phyloP scores from a whole-genome alignment of 2,113 vertebrate species.

The Phalacrocorax aristotelis region DNA sequence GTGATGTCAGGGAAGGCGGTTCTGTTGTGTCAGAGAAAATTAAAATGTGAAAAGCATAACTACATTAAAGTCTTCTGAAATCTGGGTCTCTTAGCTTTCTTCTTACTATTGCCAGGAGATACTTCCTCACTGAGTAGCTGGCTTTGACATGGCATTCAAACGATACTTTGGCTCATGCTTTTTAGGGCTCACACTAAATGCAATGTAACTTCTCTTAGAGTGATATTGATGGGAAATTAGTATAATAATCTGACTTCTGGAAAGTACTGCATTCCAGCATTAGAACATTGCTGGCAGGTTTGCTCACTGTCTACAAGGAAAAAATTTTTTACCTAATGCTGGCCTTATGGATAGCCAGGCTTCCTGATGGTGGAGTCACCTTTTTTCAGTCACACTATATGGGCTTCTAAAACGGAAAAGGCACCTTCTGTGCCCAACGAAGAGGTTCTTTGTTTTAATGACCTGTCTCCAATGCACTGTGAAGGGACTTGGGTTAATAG shows the following conservation, averaged over 20 bases:
- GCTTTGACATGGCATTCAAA: neutral
- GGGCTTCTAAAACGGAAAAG: neutral
- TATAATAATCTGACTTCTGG: neutral
- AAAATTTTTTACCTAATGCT: neutral
- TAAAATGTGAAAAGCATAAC: constrained; percentile 8
- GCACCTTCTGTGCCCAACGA: neutral
- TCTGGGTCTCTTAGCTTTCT: neutral
- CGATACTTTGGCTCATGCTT: neutral
- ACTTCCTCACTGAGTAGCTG: neutral
- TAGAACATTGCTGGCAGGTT: neutral
- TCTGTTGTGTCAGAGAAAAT: constrained; percentile 35
- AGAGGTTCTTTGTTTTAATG: neutral
- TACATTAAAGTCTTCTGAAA: neutral
- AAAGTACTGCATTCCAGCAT: neutral
- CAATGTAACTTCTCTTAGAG: neutral
- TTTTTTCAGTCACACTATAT: neutral
- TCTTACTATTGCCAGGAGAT: neutral
- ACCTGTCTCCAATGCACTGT: neutral
- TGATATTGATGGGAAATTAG: neutral
- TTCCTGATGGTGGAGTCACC: neutral
- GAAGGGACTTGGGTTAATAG: neutral
- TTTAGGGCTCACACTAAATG: neutral
- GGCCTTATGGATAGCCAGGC: neutral
- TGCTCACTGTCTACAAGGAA: neutral
- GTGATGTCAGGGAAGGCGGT: neutral